Evolutionary conservation across 2,797 vertebrate species (phyloP).

Genomic region (Acestrorhynchus altus): DNA sequence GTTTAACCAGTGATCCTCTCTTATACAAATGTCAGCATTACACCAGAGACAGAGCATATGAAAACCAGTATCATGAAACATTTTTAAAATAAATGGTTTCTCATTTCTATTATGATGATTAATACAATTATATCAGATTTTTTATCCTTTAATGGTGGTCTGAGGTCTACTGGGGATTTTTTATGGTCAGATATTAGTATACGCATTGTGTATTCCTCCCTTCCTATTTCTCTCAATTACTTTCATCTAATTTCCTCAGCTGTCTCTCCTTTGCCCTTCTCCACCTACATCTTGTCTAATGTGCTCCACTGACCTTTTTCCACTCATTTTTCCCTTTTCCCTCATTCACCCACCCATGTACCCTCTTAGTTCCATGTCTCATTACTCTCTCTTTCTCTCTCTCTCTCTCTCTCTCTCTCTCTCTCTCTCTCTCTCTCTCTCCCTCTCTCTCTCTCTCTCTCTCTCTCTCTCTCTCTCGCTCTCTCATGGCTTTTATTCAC

Average conservation of each 20-base stretch:
- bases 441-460: slow-evolving; percentile 18
- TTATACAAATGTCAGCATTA: too few species aligned
- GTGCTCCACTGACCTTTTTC: neutral
- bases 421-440: slow-evolving; percentile 23
- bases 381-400: neutral
- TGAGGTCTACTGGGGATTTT: neutral
- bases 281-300: slow-evolving; percentile 12
- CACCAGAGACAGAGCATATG: too few species aligned
- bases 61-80: too few species aligned
- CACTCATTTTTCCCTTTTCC: neutral
- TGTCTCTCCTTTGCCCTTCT: neutral
- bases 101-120: too few species aligned
- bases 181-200: too few species aligned
- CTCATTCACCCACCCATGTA: neutral
- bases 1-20: too few species aligned
- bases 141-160: too few species aligned
- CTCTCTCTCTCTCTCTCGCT: slow-evolving; percentile 13
- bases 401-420: neutral
- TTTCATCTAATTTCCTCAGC: neutral
- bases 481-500: slow-evolving; percentile 8
- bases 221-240: neutral
- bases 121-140: too few species aligned
- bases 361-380: neutral
- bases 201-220: neutral
- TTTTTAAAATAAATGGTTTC: too few species aligned